phyloP scores from a whole-genome alignment of 64 coral and sea anemone species.

The Hydrozoanthus tunicans region DNA sequence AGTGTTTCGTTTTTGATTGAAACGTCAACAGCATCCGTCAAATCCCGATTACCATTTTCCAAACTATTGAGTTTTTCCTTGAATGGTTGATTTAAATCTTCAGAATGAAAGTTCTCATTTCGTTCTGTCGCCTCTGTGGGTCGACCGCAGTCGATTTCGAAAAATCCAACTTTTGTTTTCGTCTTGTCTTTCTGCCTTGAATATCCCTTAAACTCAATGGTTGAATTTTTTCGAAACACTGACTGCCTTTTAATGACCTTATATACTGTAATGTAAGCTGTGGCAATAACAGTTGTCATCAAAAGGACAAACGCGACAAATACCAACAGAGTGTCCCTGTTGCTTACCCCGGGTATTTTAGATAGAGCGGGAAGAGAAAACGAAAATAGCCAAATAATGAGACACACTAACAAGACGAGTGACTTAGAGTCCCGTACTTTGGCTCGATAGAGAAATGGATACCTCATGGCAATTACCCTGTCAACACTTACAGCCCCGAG shows the following conservation, averaged over 20 bases:
- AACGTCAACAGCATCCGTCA: background rate
- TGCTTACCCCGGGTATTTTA: conserved; percentile 51
- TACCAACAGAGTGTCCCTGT: conserved; percentile 40
- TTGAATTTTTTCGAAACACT: conserved; percentile 10
- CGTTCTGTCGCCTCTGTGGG: background rate
- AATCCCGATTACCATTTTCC: background rate
- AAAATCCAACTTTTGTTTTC: background rate
- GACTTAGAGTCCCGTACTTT: conserved; percentile 23
- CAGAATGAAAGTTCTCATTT: background rate
- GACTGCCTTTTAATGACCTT: conserved; percentile 59
- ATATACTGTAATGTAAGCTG: conserved; percentile 59
- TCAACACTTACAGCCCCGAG: conserved; percentile 55
- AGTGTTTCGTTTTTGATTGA: background rate
- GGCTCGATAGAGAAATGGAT: conserved; percentile 60
- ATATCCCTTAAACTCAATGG: background rate
- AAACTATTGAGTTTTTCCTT: background rate
- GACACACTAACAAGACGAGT: background rate
- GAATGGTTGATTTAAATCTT: background rate
- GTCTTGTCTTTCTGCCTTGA: background rate
- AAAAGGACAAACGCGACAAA: conserved; percentile 61
- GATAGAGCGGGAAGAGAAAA: conserved; percentile 58
- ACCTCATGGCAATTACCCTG: conserved; percentile 44
- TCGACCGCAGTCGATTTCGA: background rate
- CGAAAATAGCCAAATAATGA: conserved; percentile 49
- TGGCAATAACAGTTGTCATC: conserved; percentile 58